A percentile compares a stretch with the other conserved stretches of the same genome.
These are phyloP conservation scores for Graphium colonna DNA, from an alignment of 2,888 invertebrate species.

Conservation along the genomic window DNA sequence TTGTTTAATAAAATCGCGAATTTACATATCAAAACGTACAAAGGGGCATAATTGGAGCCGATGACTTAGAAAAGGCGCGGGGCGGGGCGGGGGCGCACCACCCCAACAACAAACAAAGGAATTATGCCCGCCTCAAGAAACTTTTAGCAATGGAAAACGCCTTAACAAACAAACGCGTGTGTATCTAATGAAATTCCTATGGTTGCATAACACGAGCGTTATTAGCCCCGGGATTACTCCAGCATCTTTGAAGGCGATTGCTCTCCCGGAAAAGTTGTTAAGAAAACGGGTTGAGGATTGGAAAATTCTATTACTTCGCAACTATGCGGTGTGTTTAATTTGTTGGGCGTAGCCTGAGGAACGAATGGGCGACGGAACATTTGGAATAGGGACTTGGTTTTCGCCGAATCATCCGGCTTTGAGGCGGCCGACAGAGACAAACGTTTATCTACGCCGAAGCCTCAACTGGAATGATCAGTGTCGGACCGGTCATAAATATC, in stretches of 20 bases:
- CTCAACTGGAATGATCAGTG: too few species aligned
- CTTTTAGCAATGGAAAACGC: constrained; percentile 81
- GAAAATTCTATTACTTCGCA: constrained; percentile 77
- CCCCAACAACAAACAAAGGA: constrained; percentile 78
- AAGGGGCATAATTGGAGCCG: constrained; percentile 81
- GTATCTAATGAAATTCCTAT: constrained; percentile 81
- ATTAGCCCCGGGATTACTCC: constrained; percentile 75
- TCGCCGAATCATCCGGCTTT: constrained; percentile 78
- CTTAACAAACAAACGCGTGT: constrained; percentile 80
- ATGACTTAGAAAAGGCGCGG: constrained; percentile 80
- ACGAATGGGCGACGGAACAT: constrained; percentile 78
- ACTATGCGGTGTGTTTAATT: constrained; percentile 78
- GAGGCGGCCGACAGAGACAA: constrained; percentile 75
- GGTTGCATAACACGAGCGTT: constrained; percentile 78
- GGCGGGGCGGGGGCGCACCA: constrained; percentile 64
- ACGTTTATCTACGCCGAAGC: too few species aligned
- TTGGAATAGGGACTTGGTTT: constrained; percentile 64
- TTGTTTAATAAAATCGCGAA: constrained; percentile 80
- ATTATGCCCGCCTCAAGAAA: constrained; percentile 81
- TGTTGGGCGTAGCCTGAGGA: constrained; percentile 76
- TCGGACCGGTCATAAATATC: too few species aligned
- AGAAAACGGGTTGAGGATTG: constrained; percentile 80
- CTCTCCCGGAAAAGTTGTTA: constrained; percentile 79
- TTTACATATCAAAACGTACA: constrained; percentile 81
- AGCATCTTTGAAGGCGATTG: constrained; percentile 79